Evolutionary conservation across 2,113 vertebrate species (phyloP).

Genomic region (Oryzias celebensis): DNA sequence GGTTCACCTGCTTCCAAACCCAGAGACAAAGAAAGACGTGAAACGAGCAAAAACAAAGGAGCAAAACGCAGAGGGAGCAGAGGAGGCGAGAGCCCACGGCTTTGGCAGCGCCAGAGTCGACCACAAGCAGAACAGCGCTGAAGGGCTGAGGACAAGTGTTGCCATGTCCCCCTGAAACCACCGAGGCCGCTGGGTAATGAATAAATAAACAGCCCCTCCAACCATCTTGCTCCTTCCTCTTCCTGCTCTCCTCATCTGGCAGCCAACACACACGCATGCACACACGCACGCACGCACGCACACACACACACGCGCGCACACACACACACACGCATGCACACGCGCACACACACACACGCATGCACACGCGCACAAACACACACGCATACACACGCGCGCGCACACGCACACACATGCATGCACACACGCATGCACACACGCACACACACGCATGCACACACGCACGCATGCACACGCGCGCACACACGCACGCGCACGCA

Average conservation of each 20-base stretch:
- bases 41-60: not conserved
- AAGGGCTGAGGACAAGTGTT: slow-evolving; percentile 74
- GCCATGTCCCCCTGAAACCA: slow-evolving; percentile 77
- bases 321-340: slow-evolving; percentile 2
- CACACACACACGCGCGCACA: slow-evolving; percentile 44
- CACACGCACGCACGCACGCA: slow-evolving; percentile 54
- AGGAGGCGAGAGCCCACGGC: slow-evolving; percentile 55
- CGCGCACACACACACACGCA: slow-evolving; percentile 53
- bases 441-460: slow-evolving; percentile 22
- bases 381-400: too few relatives aligned
- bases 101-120: slow-evolving; percentile 55
- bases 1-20: slow-evolving; percentile 3
- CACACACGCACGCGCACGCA: slow-evolving; percentile 46
- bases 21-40: slow-evolving; percentile 6
- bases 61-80: slow-evolving; percentile 11
- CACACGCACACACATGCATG: too few relatives aligned
- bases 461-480: slow-evolving; percentile 20
- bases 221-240: slow-evolving; percentile 74
- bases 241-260: slow-evolving; percentile 61
- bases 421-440: slow-evolving; percentile 62
- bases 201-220: slow-evolving; percentile 81
- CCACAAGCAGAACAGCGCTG: slow-evolving; percentile 59
- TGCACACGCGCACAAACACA: too few relatives aligned
- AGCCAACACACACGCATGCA: slow-evolving; percentile 52
- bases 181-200: slow-evolving; percentile 77